Evolutionary conservation across 2,113 vertebrate species (phyloP).

Genomic region (Pleuronectes platessa): DNA sequence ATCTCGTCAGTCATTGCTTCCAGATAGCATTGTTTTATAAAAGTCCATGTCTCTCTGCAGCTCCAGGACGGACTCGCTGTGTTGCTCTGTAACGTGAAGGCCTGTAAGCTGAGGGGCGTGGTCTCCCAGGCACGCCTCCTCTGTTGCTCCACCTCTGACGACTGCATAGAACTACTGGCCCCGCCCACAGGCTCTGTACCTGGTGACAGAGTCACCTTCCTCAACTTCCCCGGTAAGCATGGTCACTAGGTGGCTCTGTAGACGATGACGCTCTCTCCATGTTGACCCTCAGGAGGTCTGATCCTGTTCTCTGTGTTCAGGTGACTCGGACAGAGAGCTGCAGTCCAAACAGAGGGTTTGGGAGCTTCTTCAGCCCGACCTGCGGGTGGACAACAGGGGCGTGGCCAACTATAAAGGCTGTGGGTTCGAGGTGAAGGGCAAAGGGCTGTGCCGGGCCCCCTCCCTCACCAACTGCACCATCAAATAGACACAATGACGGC

Average conservation of each 20-base stretch:
- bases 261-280: no score
- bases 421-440: constrained; percentile 92
- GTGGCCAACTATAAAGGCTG: constrained; percentile 92
- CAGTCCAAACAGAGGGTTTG: constrained; percentile 57
- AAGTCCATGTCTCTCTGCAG: constrained; percentile 23
- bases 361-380: constrained; percentile 84
- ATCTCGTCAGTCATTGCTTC: no score
- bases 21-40: no score
- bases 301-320: constrained; percentile 66
- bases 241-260: not conserved
- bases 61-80: constrained; percentile 62
- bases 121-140: constrained; percentile 92
- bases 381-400: constrained; percentile 86
- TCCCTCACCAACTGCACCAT: constrained; percentile 89
- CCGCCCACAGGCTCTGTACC: constrained; percentile 88
- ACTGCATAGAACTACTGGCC: constrained; percentile 85
- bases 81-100: constrained; percentile 91
- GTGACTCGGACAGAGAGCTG: constrained; percentile 89
- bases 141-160: constrained; percentile 87
- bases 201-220: constrained; percentile 92
- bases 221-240: constrained; percentile 85
- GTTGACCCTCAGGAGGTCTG: not conserved
- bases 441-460: constrained; percentile 89
- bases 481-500: constrained; percentile 74
- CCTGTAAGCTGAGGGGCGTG: constrained; percentile 90